Conservation (phyloP, 2,113 vertebrate species). For the Pluvialis apricaria region DNA sequence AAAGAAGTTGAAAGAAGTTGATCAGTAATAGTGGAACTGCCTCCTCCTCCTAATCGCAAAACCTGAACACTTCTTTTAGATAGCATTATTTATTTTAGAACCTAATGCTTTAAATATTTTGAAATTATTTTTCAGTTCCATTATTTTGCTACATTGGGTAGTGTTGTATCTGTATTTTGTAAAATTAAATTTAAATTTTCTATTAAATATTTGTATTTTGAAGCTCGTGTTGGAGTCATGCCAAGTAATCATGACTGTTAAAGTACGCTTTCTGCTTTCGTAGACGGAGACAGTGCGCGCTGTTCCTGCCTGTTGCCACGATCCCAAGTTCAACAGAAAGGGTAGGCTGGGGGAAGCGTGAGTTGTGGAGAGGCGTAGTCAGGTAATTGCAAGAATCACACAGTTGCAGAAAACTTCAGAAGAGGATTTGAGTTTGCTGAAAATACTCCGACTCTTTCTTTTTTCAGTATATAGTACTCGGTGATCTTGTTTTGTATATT, state of each 20-base stretch:
- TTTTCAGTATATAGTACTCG: accelerated
- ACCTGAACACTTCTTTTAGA: slow-evolving; percentile 11
- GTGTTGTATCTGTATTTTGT: slow-evolving; percentile 45
- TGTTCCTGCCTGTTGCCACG: background rate
- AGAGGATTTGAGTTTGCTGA: background rate
- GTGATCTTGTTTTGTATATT: background rate
- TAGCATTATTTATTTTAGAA: slow-evolving; percentile 63
- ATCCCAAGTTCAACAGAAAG: background rate
- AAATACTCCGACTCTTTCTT: background rate
- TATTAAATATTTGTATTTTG: slow-evolving; percentile 47
- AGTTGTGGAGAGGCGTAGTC: background rate
- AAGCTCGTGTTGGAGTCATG: slow-evolving; percentile 8
- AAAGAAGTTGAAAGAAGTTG: slow-evolving; percentile 30
- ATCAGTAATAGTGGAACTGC: background rate
- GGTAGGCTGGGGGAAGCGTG: background rate
- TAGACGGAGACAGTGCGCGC: background rate
- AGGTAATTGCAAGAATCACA: background rate
- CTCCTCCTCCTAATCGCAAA: background rate
- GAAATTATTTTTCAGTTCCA: slow-evolving; percentile 41
- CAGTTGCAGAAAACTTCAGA: background rate
- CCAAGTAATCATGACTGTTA: background rate
- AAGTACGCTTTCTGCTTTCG: background rate
- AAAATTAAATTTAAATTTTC: slow-evolving; percentile 47
- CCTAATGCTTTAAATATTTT: slow-evolving; percentile 48
- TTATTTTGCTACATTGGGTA: slow-evolving; percentile 41